These are phyloP conservation scores for Salvator merianae DNA, from an alignment of 2,113 vertebrate species.

Conservation along the genomic window DNA sequence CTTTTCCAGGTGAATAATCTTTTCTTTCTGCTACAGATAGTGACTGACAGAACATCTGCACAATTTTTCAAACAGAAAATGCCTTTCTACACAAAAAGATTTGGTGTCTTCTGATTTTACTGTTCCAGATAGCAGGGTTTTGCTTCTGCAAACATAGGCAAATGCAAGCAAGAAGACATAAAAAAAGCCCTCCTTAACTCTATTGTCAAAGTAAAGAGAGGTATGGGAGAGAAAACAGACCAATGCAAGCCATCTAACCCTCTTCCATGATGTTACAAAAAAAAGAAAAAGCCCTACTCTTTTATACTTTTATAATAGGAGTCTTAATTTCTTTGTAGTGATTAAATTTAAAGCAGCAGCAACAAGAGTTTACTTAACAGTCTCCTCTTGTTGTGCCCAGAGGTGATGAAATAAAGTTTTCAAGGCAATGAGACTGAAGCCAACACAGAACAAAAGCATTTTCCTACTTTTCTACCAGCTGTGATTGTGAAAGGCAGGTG, in stretches of 20 bases:
- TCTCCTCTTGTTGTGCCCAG: constrained; percentile 51
- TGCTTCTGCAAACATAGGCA: background rate
- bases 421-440: background rate
- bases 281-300: background rate
- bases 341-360: background rate
- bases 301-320: background rate
- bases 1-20: background rate
- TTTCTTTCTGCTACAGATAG: background rate
- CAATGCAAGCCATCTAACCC: background rate
- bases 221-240: background rate
- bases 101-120: background rate
- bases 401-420: constrained; percentile 32
- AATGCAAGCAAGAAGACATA: background rate
- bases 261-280: background rate
- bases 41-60: background rate
- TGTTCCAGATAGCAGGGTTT: too few relatives aligned
- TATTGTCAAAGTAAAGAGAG: background rate
- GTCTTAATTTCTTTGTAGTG: background rate
- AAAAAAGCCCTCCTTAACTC: background rate
- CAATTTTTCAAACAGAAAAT: background rate
- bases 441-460: constrained; percentile 50
- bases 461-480: background rate
- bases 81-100: background rate
- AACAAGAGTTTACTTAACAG: constrained; percentile 14
- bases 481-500: constrained; percentile 9